These are phyloP conservation scores for Temnothorax unifasciatus DNA, from an alignment of 2,888 invertebrate species.

Conservation along the genomic window DNA sequence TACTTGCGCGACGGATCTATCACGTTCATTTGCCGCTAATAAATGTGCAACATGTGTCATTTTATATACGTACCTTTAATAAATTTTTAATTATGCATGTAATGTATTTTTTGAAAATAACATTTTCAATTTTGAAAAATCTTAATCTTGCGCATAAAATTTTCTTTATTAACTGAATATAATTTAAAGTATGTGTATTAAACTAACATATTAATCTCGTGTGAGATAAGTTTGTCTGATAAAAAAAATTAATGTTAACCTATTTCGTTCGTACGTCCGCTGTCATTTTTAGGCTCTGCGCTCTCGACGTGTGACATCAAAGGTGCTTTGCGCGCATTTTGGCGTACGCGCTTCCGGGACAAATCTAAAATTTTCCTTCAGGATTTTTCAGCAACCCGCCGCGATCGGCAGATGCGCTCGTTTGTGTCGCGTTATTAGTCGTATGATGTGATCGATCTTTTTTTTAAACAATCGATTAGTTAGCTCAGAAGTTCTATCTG, in stretches of 20 bases:
- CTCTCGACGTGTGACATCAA: slow-evolving; percentile 81
- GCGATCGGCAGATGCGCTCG: slow-evolving; percentile 37
- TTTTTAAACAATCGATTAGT: not conserved
- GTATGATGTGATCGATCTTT: not conserved
- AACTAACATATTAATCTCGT: slow-evolving; percentile 3
- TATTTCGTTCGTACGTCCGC: slow-evolving; percentile 67
- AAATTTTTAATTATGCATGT: not conserved
- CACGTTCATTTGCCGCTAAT: not conserved
- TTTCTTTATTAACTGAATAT: not conserved
- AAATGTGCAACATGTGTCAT: not conserved
- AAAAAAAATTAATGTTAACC: slow-evolving; percentile 73
- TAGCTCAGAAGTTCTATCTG: slow-evolving; percentile 1
- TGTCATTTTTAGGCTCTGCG: slow-evolving; percentile 57
- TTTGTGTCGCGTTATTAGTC: slow-evolving; percentile 18
- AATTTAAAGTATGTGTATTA: not conserved
- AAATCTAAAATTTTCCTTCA: slow-evolving; percentile 54
- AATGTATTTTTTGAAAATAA: not conserved
- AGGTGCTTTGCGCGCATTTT: slow-evolving; percentile 63
- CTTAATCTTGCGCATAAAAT: not conserved
- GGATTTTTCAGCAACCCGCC: not conserved
- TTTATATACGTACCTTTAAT: not conserved
- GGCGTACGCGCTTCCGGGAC: slow-evolving; percentile 30
- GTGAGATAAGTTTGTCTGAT: not conserved
- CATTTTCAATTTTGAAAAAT: not conserved
- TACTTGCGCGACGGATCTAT: not conserved